These are phyloP conservation scores for Sycobia sp. DNA, from an alignment of 1,140 invertebrate species.

Conservation along the genomic window DNA sequence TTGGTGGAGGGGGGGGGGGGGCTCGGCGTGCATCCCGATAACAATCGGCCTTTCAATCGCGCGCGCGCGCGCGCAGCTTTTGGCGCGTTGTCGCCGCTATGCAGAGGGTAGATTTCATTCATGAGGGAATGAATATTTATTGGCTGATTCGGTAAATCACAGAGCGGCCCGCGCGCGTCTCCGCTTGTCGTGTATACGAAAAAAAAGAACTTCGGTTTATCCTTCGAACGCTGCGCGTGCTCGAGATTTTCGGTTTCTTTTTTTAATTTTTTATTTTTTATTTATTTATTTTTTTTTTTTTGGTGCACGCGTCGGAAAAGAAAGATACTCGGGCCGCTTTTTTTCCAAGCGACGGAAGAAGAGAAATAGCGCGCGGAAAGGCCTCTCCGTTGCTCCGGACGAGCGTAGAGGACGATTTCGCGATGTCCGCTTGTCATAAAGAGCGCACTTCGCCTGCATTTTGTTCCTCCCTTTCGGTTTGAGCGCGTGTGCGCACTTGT, in stretches of 20 bases:
- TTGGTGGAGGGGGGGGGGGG: background rate
- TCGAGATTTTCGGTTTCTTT: no score
- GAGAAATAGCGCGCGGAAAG: no score
- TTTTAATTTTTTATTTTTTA: no score
- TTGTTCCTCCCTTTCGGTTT: background rate
- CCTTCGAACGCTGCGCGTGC: no score
- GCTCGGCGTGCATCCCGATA: background rate
- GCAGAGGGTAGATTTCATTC: conserved; percentile 34
- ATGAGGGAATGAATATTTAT: conserved; percentile 35
- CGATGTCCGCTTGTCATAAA: conserved; percentile 16
- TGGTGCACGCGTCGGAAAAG: no score
- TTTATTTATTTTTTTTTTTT: no score
- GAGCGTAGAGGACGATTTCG: no score
- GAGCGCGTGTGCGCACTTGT: no score
- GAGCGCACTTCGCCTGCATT: background rate
- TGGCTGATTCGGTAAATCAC: conserved; percentile 33
- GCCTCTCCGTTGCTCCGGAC: no score
- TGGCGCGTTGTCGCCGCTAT: background rate
- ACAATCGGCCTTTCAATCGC: conserved; percentile 21
- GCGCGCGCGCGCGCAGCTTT: conserved; percentile 8
- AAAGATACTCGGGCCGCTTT: no score
- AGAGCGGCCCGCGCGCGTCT: background rate
- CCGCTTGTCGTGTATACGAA: background rate
- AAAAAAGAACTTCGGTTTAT: no score
- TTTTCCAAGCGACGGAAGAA: no score